These are phyloP conservation scores for Hydrotaea diabolus DNA, from an alignment of 2,888 invertebrate species.

Conservation along the genomic window DNA sequence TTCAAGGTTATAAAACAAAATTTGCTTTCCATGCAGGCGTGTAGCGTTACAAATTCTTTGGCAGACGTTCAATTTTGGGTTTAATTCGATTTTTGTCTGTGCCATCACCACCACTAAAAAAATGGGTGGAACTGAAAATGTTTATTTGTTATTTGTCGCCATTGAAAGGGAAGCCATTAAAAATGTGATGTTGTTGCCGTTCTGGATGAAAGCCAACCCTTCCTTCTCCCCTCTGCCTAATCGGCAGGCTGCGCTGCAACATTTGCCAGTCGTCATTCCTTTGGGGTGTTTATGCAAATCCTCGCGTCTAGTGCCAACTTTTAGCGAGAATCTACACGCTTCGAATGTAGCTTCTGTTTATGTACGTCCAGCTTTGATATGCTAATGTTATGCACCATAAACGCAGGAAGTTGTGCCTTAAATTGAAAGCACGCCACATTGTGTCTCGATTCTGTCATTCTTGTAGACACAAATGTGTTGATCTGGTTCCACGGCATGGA, in stretches of 20 bases:
- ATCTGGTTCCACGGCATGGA: not conserved
- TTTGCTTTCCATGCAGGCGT: conserved; percentile 39
- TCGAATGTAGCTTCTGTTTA: not conserved
- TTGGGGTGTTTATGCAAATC: conserved; percentile 32
- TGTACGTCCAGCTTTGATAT: not conserved
- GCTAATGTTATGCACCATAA: conserved; percentile 55
- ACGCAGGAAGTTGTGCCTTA: conserved; percentile 51
- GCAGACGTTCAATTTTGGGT: conserved; percentile 49
- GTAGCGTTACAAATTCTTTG: conserved; percentile 58
- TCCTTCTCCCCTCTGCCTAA: too few relatives aligned
- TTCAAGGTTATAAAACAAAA: conserved; percentile 58
- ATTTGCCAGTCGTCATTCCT: too few relatives aligned
- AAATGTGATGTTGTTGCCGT: conserved; percentile 39
- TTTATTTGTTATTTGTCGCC: conserved; percentile 12
- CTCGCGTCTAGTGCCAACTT: not conserved
- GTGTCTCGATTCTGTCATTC: not conserved
- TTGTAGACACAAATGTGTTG: not conserved
- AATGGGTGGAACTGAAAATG: not conserved
- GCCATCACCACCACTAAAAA: not conserved
- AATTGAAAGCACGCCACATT: conserved; percentile 51
- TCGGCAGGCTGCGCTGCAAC: too few relatives aligned
- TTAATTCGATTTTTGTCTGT: not conserved
- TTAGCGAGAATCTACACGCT: conserved; percentile 1
- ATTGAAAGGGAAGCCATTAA: conserved; percentile 49
- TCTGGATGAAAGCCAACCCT: too few relatives aligned